These are phyloP conservation scores for Stenopsyche tienmushanensis DNA, from an alignment of 1,140 invertebrate species.

Conservation along the genomic window DNA sequence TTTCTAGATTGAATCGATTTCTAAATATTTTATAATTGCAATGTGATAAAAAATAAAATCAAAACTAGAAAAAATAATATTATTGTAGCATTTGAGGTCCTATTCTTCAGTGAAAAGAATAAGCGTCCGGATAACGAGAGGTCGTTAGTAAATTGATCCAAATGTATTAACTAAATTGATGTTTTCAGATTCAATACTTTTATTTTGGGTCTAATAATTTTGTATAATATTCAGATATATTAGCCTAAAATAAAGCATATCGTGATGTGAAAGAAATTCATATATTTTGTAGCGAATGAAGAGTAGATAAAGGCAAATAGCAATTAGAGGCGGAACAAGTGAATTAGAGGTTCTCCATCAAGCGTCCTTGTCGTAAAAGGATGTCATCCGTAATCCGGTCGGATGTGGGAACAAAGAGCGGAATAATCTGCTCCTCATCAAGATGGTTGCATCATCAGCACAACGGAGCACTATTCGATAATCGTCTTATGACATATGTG, in stretches of 20 bases:
- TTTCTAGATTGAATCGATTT: no score
- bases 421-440: conserved; percentile 29
- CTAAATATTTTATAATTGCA: no score
- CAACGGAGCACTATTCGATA: conserved; percentile 25
- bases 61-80: neutral
- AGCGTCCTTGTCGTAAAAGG: no score
- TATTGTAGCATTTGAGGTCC: neutral
- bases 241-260: no score
- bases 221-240: no score
- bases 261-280: neutral
- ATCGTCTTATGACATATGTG: conserved; percentile 34
- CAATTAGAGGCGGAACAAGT: neutral
- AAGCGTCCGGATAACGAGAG: neutral
- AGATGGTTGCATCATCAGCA: neutral
- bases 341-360: no score
- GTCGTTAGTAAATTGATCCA: no score
- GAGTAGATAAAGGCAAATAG: neutral
- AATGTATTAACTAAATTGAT: no score
- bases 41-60: neutral
- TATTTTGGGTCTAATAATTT: no score
- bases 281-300: neutral
- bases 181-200: no score
- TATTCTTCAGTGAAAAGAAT: neutral
- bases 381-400: no score
- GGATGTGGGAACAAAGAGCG: conserved; percentile 18